These are phyloP conservation scores for Pedionomus torquatus DNA, from an alignment of 2,113 vertebrate species.

Conservation along the genomic window DNA sequence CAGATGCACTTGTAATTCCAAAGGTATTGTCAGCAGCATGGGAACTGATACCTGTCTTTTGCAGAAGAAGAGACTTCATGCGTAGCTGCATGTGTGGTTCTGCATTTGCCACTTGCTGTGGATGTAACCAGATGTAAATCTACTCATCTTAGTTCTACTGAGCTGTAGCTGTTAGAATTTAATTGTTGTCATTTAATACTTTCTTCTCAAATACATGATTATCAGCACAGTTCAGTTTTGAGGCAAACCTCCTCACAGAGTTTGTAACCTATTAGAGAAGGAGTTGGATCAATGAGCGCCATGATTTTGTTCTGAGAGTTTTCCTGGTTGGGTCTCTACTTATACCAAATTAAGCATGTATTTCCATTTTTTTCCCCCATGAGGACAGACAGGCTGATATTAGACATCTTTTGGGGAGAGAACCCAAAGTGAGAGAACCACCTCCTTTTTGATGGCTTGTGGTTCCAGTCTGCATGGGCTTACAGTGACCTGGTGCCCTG, in stretches of 20 bases:
- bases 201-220: not conserved
- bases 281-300: not conserved
- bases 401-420: not conserved
- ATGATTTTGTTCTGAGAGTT: not conserved
- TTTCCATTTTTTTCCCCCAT: not conserved
- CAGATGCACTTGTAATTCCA: not conserved
- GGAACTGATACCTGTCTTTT: not conserved
- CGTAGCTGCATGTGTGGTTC: rapidly evolving
- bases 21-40: not conserved
- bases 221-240: not conserved
- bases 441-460: not conserved
- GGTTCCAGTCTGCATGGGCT: not conserved
- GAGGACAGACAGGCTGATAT: not conserved
- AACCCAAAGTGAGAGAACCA: not conserved
- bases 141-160: not conserved
- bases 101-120: not conserved
- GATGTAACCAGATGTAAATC: not conserved
- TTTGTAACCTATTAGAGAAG: not conserved
- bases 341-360: not conserved
- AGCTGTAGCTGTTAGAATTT: not conserved
- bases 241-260: not conserved
- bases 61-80: not conserved
- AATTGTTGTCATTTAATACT: not conserved
- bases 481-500: not conserved
- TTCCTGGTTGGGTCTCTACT: not conserved